Base-by-base conservation (phyloP, 2,888 invertebrate species). In the Spilarctia lutea region DNA sequence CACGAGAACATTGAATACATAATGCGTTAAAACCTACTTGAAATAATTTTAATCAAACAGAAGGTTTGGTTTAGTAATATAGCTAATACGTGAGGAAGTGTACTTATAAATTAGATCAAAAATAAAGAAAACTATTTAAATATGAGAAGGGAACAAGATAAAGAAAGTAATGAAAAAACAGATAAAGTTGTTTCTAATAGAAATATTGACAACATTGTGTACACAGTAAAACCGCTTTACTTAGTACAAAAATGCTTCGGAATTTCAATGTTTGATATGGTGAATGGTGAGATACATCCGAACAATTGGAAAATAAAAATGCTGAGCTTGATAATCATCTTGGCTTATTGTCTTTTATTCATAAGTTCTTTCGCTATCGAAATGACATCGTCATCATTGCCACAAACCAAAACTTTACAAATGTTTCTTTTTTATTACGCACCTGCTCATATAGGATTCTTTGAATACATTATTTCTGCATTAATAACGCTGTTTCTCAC, bases 211-310 rank as follows among this genome's bases (percentile, higher is more conserved):
- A 45, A 71, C 27, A 30, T 71, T 2, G 71, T 71, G 16, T 42
- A 42, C 27, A 45, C 71, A 45, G 18, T 71, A 45, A 71, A 71
- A 45, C 71, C 63, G 30, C 20, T 71, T 30, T 65, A 60, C 24
- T 24, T 24, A 30, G 27, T 71, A 30, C 71, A 65, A 45, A 42
- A 13, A 7, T 13, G 60, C 11, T 71, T 45, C 45, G 71, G 71
- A 30, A 56, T 71, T 30, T 10, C 63, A 33, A 24, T 45, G 10
- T 71, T 63, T 27, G 24, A 24, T 3, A 65, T 45, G 30, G 63
- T n/a, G 20, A 8, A 71, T 63, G 71, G 63, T 45, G 63, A 71
- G 24, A 27, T 71, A 45, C 24, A 27, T 11, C 63, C 42, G 30
- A 45, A 13, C 24, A 63, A 45, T 60, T 60, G 60, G 60, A 60